A percentile compares a stretch with the other conserved stretches of the same genome.
Conservation (phyloP, 2,888 invertebrate species). For the Macaria notata region DNA sequence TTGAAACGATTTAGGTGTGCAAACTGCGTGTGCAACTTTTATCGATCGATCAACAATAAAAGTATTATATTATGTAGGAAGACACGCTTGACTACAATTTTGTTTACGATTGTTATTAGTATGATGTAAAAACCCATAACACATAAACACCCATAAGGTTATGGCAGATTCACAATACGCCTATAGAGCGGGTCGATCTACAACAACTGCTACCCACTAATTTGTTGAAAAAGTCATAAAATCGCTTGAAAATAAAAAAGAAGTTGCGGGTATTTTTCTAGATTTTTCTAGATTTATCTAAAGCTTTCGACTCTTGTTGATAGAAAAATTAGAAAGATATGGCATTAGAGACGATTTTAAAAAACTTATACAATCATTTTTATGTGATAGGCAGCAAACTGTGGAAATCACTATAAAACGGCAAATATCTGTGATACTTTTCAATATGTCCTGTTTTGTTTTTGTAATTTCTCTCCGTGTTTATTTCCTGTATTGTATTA, state of each 20-base stretch:
- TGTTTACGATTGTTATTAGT: too few relatives aligned
- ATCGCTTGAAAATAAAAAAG: background rate
- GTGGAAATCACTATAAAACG: conserved; percentile 4
- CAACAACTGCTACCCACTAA: background rate
- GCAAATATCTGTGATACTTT: too few relatives aligned
- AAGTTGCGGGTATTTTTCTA: background rate
- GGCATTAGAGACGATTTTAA: background rate
- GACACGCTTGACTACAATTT: too few relatives aligned
- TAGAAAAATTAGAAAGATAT: background rate
- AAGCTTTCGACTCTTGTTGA: background rate
- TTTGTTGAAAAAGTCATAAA: background rate
- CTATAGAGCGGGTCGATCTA: background rate
- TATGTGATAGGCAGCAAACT: conserved; percentile 1
- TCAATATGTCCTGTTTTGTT: too few relatives aligned
- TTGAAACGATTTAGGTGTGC: too few relatives aligned
- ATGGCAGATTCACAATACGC: background rate
- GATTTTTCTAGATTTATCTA: background rate
- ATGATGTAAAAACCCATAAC: too few relatives aligned
- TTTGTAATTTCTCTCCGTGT: too few relatives aligned
- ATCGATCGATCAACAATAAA: too few relatives aligned
- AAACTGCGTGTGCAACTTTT: too few relatives aligned
- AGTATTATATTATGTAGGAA: too few relatives aligned
- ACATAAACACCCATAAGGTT: background rate
- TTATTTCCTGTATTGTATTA: too few relatives aligned
- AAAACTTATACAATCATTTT: conserved; percentile 1